A percentile compares a stretch with the other conserved stretches of the same genome.
These are phyloP conservation scores for Pseudomyrmex dendroicus DNA, from an alignment of 1,140 invertebrate species.

Conservation along the genomic window DNA sequence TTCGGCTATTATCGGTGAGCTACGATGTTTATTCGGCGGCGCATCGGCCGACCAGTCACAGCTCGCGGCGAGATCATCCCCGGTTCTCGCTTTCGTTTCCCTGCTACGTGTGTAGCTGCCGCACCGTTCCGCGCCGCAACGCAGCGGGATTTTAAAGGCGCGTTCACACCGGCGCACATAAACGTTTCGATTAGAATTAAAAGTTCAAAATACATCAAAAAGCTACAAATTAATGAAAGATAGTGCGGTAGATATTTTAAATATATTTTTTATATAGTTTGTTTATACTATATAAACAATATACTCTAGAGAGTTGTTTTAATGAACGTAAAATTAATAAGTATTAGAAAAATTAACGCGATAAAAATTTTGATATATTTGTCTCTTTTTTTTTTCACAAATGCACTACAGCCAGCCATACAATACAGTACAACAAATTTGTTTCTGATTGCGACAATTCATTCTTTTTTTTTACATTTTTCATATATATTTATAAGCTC, in stretches of 20 bases:
- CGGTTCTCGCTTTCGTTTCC: slow-evolving; percentile 67
- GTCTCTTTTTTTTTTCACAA: slow-evolving; percentile 34
- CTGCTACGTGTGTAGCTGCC: slow-evolving; percentile 34
- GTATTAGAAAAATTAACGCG: neutral
- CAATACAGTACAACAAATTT: slow-evolving; percentile 32
- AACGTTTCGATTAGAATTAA: no score
- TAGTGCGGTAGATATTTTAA: no score
- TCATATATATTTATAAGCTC: slow-evolving; percentile 29
- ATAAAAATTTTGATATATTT: slow-evolving; percentile 24
- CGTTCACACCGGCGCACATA: neutral
- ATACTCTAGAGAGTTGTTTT: neutral
- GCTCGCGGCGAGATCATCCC: slow-evolving; percentile 74
- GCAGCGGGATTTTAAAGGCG: slow-evolving; percentile 4
- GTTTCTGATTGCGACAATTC: slow-evolving; percentile 7
- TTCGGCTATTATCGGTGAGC: slow-evolving; percentile 82
- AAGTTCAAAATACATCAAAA: no score
- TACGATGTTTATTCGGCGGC: slow-evolving; percentile 82
- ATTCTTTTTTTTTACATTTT: slow-evolving; percentile 15
- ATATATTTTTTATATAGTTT: no score
- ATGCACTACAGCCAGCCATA: slow-evolving; percentile 21
- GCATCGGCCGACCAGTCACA: slow-evolving; percentile 77
- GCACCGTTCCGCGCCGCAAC: slow-evolving; percentile 20
- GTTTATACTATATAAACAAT: no score
- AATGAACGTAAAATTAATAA: neutral
- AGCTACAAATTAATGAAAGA: no score